These are phyloP conservation scores for Ciconia maguari DNA, from an alignment of 2,113 vertebrate species.

Conservation along the genomic window DNA sequence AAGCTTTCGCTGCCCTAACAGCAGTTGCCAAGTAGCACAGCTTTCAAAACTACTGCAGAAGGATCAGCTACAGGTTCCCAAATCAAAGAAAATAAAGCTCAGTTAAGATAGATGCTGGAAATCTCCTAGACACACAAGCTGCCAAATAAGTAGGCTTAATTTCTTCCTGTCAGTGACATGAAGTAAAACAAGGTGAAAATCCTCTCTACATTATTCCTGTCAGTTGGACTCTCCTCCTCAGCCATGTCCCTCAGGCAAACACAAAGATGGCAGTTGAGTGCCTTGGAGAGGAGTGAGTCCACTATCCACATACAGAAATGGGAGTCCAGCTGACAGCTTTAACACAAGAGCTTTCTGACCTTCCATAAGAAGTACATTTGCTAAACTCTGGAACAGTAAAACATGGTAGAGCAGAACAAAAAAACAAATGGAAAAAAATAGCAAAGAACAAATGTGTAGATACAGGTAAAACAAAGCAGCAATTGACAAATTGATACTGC, in stretches of 20 bases:
- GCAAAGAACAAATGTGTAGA: not conserved
- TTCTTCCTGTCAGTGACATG: not conserved
- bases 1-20: not conserved
- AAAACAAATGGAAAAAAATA: accelerated
- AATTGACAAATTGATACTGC: not conserved
- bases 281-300: not conserved
- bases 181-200: not conserved
- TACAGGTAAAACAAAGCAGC: not conserved
- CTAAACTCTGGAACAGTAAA: not conserved
- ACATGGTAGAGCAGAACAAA: not conserved
- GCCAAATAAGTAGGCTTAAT: slow-evolving; percentile 60
- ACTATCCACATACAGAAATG: not conserved
- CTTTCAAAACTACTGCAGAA: not conserved
- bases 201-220: not conserved
- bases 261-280: not conserved
- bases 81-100: not conserved
- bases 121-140: not conserved
- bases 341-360: not conserved
- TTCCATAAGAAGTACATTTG: not conserved
- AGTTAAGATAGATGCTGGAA: not conserved
- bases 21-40: not conserved
- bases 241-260: not conserved
- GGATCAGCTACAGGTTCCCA: not conserved
- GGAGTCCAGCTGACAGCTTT: slow-evolving; percentile 14
- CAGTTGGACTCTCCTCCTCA: slow-evolving; percentile 32